phyloP scores from a whole-genome alignment of 2,888 invertebrate genomes.

The Dynastes tityus region DNA sequence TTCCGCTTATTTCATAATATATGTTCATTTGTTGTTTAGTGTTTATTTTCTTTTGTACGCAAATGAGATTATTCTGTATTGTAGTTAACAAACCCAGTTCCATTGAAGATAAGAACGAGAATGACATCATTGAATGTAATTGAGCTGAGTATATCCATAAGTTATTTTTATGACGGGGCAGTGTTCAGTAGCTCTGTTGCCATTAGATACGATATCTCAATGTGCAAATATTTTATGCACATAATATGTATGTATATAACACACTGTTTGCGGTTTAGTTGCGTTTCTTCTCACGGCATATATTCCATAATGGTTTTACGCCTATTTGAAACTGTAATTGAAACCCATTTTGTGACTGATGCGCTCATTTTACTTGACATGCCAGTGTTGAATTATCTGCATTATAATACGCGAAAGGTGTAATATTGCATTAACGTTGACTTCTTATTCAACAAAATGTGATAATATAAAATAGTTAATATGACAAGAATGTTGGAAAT shows the following conservation, averaged over 20 bases:
- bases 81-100: constrained; percentile 15
- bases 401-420: neutral
- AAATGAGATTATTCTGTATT: constrained; percentile 20
- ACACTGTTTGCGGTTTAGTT: constrained; percentile 38
- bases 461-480: too few relatives aligned
- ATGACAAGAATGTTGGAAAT: too few relatives aligned
- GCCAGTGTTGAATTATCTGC: neutral
- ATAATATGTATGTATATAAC: neutral
- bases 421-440: too few relatives aligned
- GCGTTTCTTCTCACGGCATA: constrained; percentile 16
- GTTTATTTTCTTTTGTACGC: constrained; percentile 6
- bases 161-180: constrained; percentile 2
- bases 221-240: constrained; percentile 32
- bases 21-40: constrained; percentile 4
- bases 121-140: constrained; percentile 45
- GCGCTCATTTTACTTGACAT: neutral
- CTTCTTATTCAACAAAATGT: too few relatives aligned
- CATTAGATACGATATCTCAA: constrained; percentile 39
- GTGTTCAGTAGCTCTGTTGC: constrained; percentile 10
- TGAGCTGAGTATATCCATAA: constrained; percentile 22
- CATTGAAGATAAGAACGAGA: constrained; percentile 31
- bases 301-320: constrained; percentile 22
- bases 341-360: constrained; percentile 8
- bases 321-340: constrained; percentile 29
- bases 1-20: constrained; percentile 7